These are phyloP conservation scores for Drosophila orena DNA, from an alignment of 1,140 invertebrate genomes.

Conservation along the genomic window DNA sequence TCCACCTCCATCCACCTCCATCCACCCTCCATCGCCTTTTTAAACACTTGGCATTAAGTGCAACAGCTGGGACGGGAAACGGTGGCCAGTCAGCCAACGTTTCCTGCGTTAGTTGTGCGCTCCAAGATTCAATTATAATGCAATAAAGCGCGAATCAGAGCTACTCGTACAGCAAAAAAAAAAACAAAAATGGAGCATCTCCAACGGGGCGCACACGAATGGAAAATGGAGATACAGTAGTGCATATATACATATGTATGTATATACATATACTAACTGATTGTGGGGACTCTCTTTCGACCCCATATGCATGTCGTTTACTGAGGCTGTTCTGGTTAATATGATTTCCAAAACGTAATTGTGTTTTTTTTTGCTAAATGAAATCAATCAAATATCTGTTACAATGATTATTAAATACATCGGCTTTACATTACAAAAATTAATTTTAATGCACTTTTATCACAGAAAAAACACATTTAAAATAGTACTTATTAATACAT, in stretches of 20 bases:
- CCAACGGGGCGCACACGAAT: slow-evolving; percentile 15
- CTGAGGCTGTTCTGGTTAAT: slow-evolving; percentile 3
- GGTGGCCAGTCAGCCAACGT: slow-evolving; percentile 72
- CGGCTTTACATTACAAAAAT: no score
- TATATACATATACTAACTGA: slow-evolving; percentile 8
- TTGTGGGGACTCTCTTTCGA: slow-evolving; percentile 1
- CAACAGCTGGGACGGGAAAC: slow-evolving; percentile 64
- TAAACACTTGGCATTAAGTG: slow-evolving; percentile 81
- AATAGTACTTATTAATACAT: no score
- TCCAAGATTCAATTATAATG: slow-evolving; percentile 84
- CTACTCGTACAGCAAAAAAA: slow-evolving; percentile 64
- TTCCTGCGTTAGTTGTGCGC: slow-evolving; percentile 81
- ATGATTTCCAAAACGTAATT: neutral
- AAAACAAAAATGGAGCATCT: slow-evolving; percentile 63
- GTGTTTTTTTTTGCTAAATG: no score
- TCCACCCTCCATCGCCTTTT: slow-evolving; percentile 30
- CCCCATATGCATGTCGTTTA: slow-evolving; percentile 7
- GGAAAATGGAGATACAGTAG: slow-evolving; percentile 27
- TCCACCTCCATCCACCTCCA: neutral
- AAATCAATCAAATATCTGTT: neutral
- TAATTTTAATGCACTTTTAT: neutral
- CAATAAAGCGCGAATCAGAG: slow-evolving; percentile 83
- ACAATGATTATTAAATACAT: no score
- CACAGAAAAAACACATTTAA: no score
- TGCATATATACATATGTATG: slow-evolving; percentile 18